Percentiles rank a stretch among this genome's conserved stretches.
Evolutionary conservation across 2,888 invertebrate species (phyloP).

Genomic region (Ganaspis brasiliensis): DNA sequence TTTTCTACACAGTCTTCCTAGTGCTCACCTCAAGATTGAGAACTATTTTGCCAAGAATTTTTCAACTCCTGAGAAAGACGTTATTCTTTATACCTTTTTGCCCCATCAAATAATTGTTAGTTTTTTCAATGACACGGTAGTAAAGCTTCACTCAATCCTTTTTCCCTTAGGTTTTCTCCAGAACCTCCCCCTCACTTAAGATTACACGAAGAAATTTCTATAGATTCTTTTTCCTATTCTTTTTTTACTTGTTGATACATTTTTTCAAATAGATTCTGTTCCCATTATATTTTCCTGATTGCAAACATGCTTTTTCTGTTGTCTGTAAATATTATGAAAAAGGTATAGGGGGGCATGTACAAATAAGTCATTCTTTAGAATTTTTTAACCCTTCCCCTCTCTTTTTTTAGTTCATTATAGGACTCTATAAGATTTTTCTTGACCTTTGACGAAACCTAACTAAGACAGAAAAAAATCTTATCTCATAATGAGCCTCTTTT

Average conservation of each 20-base stretch:
- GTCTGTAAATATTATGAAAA: neutral
- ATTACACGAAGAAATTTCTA: conserved; percentile 27
- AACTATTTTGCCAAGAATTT: conserved; percentile 30
- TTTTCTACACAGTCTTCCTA: neutral
- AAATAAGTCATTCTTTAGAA: no score
- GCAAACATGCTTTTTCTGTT: conserved; percentile 1
- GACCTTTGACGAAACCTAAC: no score
- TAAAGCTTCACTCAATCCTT: neutral
- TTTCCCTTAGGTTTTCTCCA: conserved; percentile 20
- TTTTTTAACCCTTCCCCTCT: no score
- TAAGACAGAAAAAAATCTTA: no score
- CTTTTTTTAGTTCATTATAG: no score
- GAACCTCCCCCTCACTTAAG: conserved; percentile 22
- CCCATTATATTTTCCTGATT: neutral
- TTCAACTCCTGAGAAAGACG: conserved; percentile 13
- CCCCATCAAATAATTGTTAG: conserved; percentile 25
- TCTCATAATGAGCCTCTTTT: no score
- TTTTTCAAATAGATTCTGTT: neutral
- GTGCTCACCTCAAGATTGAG: neutral
- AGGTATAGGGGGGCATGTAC: no score
- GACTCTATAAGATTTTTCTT: no score
- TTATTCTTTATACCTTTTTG: neutral
- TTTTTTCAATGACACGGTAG: conserved; percentile 25
- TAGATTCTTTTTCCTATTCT: conserved; percentile 15
- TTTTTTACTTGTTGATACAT: neutral